Conservation (phyloP, 2,797 vertebrate genomes). For the Thunnus albacares region DNA sequence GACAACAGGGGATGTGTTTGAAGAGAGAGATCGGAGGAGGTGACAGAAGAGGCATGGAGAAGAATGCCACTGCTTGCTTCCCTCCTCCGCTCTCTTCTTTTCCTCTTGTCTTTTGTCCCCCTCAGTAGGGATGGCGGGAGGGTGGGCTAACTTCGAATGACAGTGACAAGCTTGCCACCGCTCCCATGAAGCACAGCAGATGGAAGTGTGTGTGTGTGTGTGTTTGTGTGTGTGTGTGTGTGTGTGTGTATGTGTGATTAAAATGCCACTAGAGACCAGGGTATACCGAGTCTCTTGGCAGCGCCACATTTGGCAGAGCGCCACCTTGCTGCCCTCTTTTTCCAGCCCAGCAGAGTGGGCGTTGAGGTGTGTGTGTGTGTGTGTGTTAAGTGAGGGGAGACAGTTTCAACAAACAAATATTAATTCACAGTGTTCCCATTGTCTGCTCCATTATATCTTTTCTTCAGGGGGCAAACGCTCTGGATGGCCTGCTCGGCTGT, state of each 20-base stretch:
- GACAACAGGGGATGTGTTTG: constrained; percentile 37
- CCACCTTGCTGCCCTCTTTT: constrained; percentile 76
- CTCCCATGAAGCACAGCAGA: constrained; percentile 74
- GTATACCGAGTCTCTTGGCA: constrained; percentile 78
- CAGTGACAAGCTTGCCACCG: constrained; percentile 77
- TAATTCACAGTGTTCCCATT: constrained; percentile 56
- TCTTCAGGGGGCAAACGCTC: constrained; percentile 52
- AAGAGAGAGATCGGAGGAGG: constrained; percentile 42
- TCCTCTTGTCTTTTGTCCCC: constrained; percentile 64
- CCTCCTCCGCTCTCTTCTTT: constrained; percentile 30
- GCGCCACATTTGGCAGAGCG: constrained; percentile 69
- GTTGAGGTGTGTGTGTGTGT: constrained; percentile 50
- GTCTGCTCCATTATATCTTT: constrained; percentile 55
- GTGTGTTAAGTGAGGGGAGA: constrained; percentile 41
- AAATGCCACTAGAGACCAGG: constrained; percentile 79
- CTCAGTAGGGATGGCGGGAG: constrained; percentile 59
- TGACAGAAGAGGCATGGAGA: constrained; percentile 53
- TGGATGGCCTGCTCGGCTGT: constrained; percentile 49
- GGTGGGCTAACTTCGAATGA: constrained; percentile 76
- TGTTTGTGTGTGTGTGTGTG: constrained; percentile 41
- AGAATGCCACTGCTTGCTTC: constrained; percentile 66
- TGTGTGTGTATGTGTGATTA: constrained; percentile 59
- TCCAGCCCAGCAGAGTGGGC: constrained; percentile 57
- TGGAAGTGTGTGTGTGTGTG: constrained; percentile 60
- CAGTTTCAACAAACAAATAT: constrained; percentile 56